These are phyloP conservation scores for Zosterops lateralis DNA, from an alignment of 2,113 vertebrate genomes.

Conservation along the genomic window DNA sequence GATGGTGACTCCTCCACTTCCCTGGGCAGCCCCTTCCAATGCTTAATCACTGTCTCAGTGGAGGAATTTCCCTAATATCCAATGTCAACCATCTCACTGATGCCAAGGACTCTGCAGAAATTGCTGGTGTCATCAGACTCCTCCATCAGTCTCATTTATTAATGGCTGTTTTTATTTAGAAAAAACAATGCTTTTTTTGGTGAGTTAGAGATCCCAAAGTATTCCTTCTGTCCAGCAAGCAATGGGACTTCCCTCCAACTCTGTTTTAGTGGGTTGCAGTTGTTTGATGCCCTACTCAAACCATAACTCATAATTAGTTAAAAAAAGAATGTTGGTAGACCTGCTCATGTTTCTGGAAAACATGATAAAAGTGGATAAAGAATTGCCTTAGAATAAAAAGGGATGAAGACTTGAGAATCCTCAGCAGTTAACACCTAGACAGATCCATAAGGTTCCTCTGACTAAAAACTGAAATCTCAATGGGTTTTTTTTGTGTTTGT, in stretches of 20 bases:
- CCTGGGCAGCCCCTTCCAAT: not conserved
- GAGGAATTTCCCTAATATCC: not conserved
- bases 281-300: not conserved
- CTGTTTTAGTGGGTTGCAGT: not conserved
- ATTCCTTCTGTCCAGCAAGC: rapidly evolving
- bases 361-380: not conserved
- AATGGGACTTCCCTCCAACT: not conserved
- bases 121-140: too few species aligned
- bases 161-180: not conserved
- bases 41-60: not conserved
- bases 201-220: not conserved
- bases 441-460: not conserved
- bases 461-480: not conserved
- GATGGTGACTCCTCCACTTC: not conserved
- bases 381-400: not conserved
- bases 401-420: not conserved
- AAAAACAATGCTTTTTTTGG: rapidly evolving
- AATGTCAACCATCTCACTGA: not conserved
- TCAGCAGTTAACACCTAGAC: not conserved
- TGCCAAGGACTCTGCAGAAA: not conserved
- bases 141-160: not conserved
- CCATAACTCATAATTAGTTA: not conserved
- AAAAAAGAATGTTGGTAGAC: not conserved
- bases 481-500: rapidly evolving
- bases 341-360: not conserved